Percentiles rank a stretch among this genome's conserved stretches.
phyloP scores from a whole-genome alignment of 2,888 invertebrate species.

The Caenorhabditis sulstoni region DNA sequence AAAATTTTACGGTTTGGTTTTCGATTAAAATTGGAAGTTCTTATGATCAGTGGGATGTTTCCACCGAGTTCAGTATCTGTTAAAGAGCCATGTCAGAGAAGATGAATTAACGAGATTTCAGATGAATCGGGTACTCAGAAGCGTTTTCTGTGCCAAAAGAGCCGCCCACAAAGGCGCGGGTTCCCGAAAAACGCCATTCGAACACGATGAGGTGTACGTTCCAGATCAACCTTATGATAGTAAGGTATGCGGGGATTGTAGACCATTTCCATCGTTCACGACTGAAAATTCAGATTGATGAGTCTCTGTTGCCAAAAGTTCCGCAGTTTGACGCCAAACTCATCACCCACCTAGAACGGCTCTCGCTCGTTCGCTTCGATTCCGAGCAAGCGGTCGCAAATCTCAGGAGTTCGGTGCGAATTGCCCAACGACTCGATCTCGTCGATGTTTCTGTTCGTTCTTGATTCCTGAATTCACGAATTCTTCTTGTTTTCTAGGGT shows the following conservation, averaged over 20 bases:
- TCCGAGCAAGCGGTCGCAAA: constrained; percentile 67
- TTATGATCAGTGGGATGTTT: too few species aligned
- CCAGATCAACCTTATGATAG: constrained; percentile 43
- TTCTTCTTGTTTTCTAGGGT: constrained; percentile 20
- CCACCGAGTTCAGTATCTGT: too few species aligned
- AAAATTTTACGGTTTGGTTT: too few species aligned
- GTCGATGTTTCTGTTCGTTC: constrained; percentile 59
- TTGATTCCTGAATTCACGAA: background rate
- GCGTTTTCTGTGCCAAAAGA: background rate
- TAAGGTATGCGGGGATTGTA: constrained; percentile 12
- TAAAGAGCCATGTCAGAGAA: too few species aligned
- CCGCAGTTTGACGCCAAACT: constrained; percentile 62
- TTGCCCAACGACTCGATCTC: constrained; percentile 61
- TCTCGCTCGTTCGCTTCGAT: constrained; percentile 66
- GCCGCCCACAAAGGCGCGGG: constrained; percentile 14
- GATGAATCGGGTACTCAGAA: constrained; percentile 23
- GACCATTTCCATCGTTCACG: too few species aligned
- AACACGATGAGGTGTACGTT: constrained; percentile 44
- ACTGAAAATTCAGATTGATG: constrained; percentile 58
- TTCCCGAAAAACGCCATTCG: constrained; percentile 42
- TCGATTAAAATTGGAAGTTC: too few species aligned
- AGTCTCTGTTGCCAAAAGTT: constrained; percentile 25
- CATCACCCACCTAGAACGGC: constrained; percentile 64
- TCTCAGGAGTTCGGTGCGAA: constrained; percentile 58
- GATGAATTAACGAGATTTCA: constrained; percentile 3